Base-by-base conservation (phyloP, 1,140 invertebrate species). In the Dryas iulia region DNA sequence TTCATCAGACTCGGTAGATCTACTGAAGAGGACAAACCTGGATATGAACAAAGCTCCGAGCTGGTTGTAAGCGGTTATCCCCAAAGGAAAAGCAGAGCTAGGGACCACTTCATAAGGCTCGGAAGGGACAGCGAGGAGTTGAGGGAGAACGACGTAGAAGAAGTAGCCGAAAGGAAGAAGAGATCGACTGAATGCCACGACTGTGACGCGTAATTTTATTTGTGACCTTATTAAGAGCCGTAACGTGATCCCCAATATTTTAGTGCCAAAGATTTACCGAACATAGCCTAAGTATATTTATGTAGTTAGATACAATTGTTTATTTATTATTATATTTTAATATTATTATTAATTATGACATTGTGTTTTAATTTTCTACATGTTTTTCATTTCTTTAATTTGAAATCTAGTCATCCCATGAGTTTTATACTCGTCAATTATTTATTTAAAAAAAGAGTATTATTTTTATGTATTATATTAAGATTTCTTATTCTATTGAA, bases 1-100 rank as follows among this genome's bases (percentile, higher is more conserved):
- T 91, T 91, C 76, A 87, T 91, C 60, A 73, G 89, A 14, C 74
- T 91, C 0, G 87, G 87, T 6, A 82, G 86, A 30, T 83, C 86
- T 24, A 73, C 52, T 25, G 81, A 84, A 1, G 84, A 90, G 0
- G 81, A 87, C 0, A 82, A 83, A 30, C 47, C 26, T 8, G 69
- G 57, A 1, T 79, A 74, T n/a, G 86, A 88, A 59, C 81, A 84
- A 60, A 78, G 65, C 23, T 75, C 82, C n/a, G 81, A 87, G 1
- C 60, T 85, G 7, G 71, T 79, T 3, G 81, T 83, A 0, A 86
- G 69, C n/a, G 82, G 77, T 8, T 86, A 84, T 52, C 86, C 86
- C 26, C 81, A 88, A 47, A 86, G 89, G 73, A 91, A 88, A 65
- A 83, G 66, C 74, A 77, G 89, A 56, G 89, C 87, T 2, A 69